Evolutionary conservation across 2,113 vertebrate species (phyloP).

Genomic region (Brachyhypopomus gauderio): DNA sequence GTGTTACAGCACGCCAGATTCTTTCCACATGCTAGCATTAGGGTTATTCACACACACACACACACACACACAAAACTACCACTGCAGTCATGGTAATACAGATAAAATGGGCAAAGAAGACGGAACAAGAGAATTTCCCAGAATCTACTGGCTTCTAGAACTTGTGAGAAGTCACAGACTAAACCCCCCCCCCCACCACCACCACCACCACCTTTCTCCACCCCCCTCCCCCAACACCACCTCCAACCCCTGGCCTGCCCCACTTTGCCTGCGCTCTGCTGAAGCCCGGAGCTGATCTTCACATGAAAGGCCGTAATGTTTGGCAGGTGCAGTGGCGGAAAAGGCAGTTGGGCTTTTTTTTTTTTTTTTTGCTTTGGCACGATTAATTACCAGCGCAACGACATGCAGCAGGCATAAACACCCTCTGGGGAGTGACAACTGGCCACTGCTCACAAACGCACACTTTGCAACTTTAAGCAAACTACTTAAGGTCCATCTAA

Average conservation of each 20-base stretch:
- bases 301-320: constrained; percentile 37
- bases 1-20: constrained; percentile 46
- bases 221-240: background rate
- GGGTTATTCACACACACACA: constrained; percentile 11
- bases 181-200: background rate
- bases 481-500: constrained; percentile 51
- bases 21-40: constrained; percentile 58
- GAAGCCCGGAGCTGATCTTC: background rate
- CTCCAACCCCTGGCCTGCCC: background rate
- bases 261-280: background rate
- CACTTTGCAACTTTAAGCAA: constrained; percentile 34
- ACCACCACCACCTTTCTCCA: background rate
- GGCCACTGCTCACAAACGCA: constrained; percentile 18
- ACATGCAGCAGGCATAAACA: constrained; percentile 22
- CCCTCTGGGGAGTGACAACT: background rate
- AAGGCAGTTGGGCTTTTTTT: no score
- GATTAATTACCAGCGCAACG: constrained; percentile 29
- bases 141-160: background rate
- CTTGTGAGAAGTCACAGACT: background rate
- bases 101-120: no score
- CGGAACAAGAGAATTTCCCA: background rate
- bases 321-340: constrained; percentile 28
- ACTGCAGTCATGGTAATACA: no score
- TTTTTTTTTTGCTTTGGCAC: constrained; percentile 3
- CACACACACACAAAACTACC: background rate